Percentiles rank a stretch among this genome's conserved stretches.
Conservation (phyloP, 2,113 vertebrate genomes). For the Seriola dumerili region DNA sequence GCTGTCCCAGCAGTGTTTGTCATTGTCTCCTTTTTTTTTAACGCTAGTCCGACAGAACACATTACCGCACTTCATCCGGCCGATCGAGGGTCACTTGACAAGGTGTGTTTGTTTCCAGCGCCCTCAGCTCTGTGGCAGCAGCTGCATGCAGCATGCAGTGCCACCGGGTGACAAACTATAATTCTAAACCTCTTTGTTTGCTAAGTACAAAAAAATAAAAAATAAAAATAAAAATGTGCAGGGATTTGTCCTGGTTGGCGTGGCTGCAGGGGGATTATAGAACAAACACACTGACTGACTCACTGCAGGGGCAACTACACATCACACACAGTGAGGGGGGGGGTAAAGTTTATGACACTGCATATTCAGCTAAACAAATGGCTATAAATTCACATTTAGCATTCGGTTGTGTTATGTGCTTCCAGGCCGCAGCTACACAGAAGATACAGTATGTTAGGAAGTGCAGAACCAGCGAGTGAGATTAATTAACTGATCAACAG, state of each 20-base stretch:
- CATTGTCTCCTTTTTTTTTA: constrained; percentile 1
- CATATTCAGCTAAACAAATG: not conserved
- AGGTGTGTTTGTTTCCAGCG: constrained; percentile 50
- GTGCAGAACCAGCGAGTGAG: too few species aligned
- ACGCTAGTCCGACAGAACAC: constrained; percentile 2
- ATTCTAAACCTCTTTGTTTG: constrained; percentile 60
- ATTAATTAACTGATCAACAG: too few species aligned
- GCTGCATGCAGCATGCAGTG: constrained; percentile 22
- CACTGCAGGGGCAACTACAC: not conserved
- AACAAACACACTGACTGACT: constrained; percentile 20
- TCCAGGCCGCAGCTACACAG: too few species aligned
- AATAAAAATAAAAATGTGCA: not conserved
- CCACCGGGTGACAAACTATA: constrained; percentile 23
- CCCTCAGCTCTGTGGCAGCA: constrained; percentile 20
- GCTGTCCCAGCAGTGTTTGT: constrained; percentile 7
- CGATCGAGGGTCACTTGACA: constrained; percentile 32
- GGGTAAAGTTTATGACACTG: not conserved
- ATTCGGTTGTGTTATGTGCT: not conserved
- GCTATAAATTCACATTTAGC: not conserved
- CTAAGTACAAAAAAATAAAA: constrained; percentile 29
- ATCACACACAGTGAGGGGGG: not conserved
- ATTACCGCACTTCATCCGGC: constrained; percentile 24
- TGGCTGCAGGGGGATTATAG: constrained; percentile 40
- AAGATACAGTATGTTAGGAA: too few species aligned
- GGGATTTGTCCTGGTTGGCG: constrained; percentile 41